Evolutionary conservation across 2,113 vertebrate genomes (phyloP), one percentile per base, ranked within the genome.

Genomic region (Cnemophilus loriae): DNA sequence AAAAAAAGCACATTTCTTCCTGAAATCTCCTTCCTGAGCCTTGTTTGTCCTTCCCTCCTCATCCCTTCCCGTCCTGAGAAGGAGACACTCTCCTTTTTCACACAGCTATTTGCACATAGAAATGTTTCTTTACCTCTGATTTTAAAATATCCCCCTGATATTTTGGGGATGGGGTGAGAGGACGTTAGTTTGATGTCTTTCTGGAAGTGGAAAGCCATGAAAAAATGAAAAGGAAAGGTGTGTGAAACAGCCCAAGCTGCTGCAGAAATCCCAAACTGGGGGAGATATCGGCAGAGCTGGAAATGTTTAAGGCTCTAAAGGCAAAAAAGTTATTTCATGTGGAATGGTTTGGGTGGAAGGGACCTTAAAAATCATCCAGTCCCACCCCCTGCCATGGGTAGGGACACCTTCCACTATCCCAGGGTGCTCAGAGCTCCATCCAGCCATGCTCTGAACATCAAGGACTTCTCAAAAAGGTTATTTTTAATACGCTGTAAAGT

Each of bases 1-100:
- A 65, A 26, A 60, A 55, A 85, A 83, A 16, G 0, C 70, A 86
- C 75, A 60, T 95, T 96, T 96, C 69, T 80, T 80, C 71, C 35
- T 84, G 84, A 86, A 91, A 76, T 55, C 69, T 69, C 74, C 74
- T 91, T 96, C 59, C 93, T 90, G 35, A 88, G 87, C 22, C 59
- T 65, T 47, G 49, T 42, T 47, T 61, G 65, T 55, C 60, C 87
- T 60, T 5, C 60, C 37, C 52, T 84, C 77, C 65, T 71, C 65
- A 35, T 37, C 65, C 46, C 70, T 75, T 61, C 53, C 30, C 55
- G 15, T 49, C 50, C 42, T 59, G 71, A 90, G 94, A 61, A 92
- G 75, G 75, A 80, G 63, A 80, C 14, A 4, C 33, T n/a, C 76
- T 93, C 68, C 82, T 84, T 70, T 93, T 80, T 93, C 84, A 86